A percentile compares a stretch with the other conserved stretches of the same genome.
These are phyloP conservation scores for Bovichtus variegatus DNA, from an alignment of 2,797 vertebrate genomes.

Conservation along the genomic window DNA sequence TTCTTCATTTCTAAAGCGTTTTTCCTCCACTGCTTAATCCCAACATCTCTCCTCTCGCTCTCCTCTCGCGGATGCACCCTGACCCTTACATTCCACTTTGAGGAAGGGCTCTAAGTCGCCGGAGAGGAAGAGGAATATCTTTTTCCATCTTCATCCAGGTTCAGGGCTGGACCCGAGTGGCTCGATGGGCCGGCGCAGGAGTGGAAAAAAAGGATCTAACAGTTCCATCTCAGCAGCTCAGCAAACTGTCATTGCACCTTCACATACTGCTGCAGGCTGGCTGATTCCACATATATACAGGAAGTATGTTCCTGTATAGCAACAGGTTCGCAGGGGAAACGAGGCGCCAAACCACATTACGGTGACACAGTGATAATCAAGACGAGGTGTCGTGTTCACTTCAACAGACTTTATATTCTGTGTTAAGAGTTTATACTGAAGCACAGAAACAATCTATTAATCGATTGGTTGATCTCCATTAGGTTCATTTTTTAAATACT, in stretches of 20 bases:
- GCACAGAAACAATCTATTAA: not conserved
- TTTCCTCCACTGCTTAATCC: not conserved
- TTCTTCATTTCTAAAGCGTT: not conserved
- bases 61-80: conserved; percentile 1
- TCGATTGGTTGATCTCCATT: not conserved
- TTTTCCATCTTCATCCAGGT: conserved; percentile 9
- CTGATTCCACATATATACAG: not conserved
- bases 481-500: no score
- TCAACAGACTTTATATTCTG: not conserved
- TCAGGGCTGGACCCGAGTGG: not conserved
- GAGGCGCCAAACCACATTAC: not conserved
- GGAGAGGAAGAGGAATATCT: not conserved
- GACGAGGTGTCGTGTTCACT: not conserved
- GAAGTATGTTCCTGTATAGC: not conserved
- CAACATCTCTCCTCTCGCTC: not conserved
- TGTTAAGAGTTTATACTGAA: not conserved
- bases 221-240: not conserved
- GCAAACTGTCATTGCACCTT: not conserved
- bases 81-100: conserved; percentile 35
- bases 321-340: not conserved
- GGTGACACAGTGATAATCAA: not conserved
- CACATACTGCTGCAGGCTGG: not conserved
- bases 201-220: conserved; percentile 2
- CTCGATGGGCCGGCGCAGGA: not conserved
- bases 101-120: conserved; percentile 34